phyloP scores from a whole-genome alignment of 1,140 invertebrate species.

The Macrobrachium nipponense region DNA sequence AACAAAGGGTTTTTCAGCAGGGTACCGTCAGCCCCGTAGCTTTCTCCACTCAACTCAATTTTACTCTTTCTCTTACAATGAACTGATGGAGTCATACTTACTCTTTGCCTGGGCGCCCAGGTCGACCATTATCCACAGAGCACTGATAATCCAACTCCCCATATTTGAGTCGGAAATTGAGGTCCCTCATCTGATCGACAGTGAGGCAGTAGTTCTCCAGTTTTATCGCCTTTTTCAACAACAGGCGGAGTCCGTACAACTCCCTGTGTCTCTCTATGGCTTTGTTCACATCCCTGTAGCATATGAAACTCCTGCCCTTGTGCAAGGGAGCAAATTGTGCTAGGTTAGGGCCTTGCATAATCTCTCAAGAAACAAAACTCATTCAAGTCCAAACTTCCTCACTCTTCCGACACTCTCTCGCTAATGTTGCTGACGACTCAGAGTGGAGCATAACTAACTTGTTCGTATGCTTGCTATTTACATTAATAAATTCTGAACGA shows the following conservation, averaged over 20 bases:
- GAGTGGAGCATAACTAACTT: too few species aligned
- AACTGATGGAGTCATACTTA: constrained; percentile 21
- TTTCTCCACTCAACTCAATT: too few species aligned
- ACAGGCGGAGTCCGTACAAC: constrained; percentile 57
- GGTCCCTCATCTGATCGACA: constrained; percentile 56
- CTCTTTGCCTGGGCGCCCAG: constrained; percentile 63
- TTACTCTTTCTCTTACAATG: not conserved
- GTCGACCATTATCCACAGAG: constrained; percentile 59
- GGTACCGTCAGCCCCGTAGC: not conserved
- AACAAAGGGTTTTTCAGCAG: constrained; percentile 49
- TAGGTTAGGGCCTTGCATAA: constrained; percentile 51
- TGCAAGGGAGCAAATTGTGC: constrained; percentile 56
- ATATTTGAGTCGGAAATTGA: constrained; percentile 64
- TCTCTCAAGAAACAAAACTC: constrained; percentile 34
- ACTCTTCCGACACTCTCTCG: not conserved
- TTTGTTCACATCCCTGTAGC: constrained; percentile 63
- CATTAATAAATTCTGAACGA: too few species aligned
- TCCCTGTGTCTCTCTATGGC: constrained; percentile 63
- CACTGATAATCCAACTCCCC: constrained; percentile 63
- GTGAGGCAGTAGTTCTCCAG: constrained; percentile 62
- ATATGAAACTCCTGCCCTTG: constrained; percentile 56
- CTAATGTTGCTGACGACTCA: too few species aligned
- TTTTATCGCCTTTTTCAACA: constrained; percentile 62
- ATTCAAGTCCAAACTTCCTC: not conserved
- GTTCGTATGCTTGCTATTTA: too few species aligned